Evolutionary conservation across 2,888 invertebrate genomes (phyloP).

Genomic region (Drosophila yooni): DNA sequence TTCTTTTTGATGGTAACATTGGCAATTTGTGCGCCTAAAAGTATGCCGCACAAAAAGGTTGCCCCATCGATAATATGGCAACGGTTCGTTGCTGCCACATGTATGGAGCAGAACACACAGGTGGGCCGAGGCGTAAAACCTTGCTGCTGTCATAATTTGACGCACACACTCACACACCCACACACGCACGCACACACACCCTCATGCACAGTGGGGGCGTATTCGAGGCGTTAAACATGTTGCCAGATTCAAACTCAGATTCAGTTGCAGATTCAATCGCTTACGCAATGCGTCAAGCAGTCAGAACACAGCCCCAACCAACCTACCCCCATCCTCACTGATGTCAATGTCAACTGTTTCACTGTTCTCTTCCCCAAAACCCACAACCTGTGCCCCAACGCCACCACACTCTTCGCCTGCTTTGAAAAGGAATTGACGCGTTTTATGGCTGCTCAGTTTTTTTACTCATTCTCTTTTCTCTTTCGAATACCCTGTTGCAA

Average conservation of each 20-base stretch:
- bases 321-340: slow-evolving; percentile 5
- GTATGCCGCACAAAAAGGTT: slow-evolving; percentile 59
- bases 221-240: slow-evolving; percentile 52
- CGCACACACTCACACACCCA: slow-evolving; percentile 31
- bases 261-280: slow-evolving; percentile 66
- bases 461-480: neutral
- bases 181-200: slow-evolving; percentile 15
- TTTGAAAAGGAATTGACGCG: slow-evolving; percentile 38
- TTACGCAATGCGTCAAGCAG: slow-evolving; percentile 58
- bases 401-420: neutral
- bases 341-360: slow-evolving; percentile 61
- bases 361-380: slow-evolving; percentile 7
- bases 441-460: slow-evolving; percentile 55
- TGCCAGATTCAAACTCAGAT: slow-evolving; percentile 41
- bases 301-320: slow-evolving; percentile 18
- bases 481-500: neutral
- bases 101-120: slow-evolving; percentile 19
- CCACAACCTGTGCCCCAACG: neutral
- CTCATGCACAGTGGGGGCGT: slow-evolving; percentile 16
- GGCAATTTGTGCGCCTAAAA: slow-evolving; percentile 67
- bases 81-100: slow-evolving; percentile 33
- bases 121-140: slow-evolving; percentile 45
- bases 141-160: slow-evolving; percentile 74
- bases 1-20: slow-evolving; percentile 31
- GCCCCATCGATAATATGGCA: slow-evolving; percentile 56